Evolutionary conservation across 2,888 invertebrate genomes (phyloP).

Genomic region (Drosophila antonietae): DNA sequence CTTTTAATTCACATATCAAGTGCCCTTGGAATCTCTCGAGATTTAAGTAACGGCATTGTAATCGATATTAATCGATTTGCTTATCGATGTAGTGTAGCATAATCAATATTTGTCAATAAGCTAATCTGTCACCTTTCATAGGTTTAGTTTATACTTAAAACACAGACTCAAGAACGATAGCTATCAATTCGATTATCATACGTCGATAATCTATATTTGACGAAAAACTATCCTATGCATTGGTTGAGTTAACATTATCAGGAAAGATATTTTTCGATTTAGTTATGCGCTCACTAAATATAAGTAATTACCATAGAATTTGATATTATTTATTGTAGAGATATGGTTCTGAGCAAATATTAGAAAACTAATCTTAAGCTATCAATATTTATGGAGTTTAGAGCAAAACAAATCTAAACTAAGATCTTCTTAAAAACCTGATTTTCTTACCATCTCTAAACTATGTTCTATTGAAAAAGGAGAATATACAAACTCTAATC

Average conservation of each 20-base stretch:
- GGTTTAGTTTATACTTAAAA: background rate
- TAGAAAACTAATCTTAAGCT: background rate
- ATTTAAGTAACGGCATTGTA: background rate
- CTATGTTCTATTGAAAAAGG: background rate
- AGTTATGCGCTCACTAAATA: background rate
- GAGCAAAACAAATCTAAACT: background rate
- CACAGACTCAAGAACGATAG: background rate
- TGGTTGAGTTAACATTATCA: background rate
- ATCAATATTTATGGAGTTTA: background rate
- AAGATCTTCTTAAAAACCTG: background rate
- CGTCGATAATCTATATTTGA: background rate
- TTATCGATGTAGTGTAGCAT: background rate
- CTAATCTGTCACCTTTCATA: background rate
- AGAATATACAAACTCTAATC: background rate
- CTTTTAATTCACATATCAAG: background rate
- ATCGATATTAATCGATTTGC: background rate
- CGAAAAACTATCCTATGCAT: background rate
- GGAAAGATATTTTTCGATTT: background rate
- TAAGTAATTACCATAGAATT: background rate
- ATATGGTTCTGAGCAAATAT: background rate
- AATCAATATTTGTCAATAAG: too few species aligned
- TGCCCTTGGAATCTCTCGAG: background rate
- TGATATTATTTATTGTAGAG: background rate
- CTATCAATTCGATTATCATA: background rate
- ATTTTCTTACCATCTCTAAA: background rate